A percentile compares a stretch with the other conserved stretches of the same genome.
These are phyloP conservation scores for Passer montanus DNA, from an alignment of 2,113 vertebrate genomes.

Conservation along the genomic window DNA sequence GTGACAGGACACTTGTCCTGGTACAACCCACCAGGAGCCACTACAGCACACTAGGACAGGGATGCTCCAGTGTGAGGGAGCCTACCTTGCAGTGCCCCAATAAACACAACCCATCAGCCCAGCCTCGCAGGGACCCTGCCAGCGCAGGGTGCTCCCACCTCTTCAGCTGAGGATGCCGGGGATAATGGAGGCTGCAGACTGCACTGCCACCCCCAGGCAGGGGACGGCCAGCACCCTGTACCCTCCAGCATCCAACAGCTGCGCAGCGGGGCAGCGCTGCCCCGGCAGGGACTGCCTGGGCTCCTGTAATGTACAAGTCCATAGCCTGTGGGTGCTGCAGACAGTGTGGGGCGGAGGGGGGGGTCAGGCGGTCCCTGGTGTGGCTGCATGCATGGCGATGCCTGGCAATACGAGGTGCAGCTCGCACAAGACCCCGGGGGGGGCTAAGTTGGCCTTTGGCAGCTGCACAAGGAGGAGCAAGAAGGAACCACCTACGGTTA, in stretches of 20 bases:
- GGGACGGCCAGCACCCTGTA: neutral
- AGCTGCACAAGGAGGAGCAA: constrained; percentile 44
- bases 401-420: constrained; percentile 16
- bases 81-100: neutral
- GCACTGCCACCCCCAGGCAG: neutral
- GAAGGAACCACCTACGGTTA: constrained; percentile 35
- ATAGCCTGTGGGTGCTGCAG: neutral
- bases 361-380: neutral
- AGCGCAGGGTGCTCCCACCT: neutral
- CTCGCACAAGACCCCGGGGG: neutral
- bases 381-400: constrained; percentile 21
- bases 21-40: neutral
- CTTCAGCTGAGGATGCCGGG: accelerated
- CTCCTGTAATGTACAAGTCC: constrained; percentile 45
- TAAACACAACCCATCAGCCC: neutral
- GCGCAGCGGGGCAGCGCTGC: accelerated
- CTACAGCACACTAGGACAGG: neutral
- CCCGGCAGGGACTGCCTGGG: constrained; percentile 44
- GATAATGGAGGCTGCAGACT: neutral
- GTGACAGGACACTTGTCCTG: neutral
- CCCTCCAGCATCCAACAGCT: neutral
- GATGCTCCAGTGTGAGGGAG: neutral
- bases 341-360: constrained; percentile 22
- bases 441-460: neutral
- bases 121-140: neutral